Conservation (phyloP, 2,888 invertebrate species). For the Leuctra nigra region DNA sequence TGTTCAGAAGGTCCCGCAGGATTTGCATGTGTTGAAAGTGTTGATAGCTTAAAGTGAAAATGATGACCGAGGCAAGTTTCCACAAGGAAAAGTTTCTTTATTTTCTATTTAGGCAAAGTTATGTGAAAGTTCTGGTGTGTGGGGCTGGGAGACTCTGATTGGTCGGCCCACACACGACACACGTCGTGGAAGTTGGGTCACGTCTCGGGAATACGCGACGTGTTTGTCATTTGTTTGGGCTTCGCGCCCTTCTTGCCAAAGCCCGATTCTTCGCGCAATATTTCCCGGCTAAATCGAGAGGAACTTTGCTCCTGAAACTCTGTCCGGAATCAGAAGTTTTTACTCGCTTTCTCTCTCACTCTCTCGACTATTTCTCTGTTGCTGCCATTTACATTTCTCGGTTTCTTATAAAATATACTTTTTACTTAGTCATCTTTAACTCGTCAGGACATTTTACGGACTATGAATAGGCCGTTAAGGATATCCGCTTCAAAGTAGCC, state of each 20-base stretch:
- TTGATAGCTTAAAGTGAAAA: constrained; percentile 14
- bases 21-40: constrained; percentile 7
- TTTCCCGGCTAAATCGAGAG: constrained; percentile 1
- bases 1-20: not conserved
- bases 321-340: too few species aligned
- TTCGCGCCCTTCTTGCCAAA: not conserved
- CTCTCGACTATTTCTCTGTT: too few species aligned
- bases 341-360: too few species aligned
- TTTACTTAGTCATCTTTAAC: too few species aligned
- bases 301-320: too few species aligned
- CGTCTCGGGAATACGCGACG: constrained; percentile 21
- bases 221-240: constrained; percentile 23
- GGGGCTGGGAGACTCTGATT: not conserved
- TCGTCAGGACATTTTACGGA: too few species aligned
- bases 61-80: constrained; percentile 10
- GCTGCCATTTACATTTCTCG: too few species aligned
- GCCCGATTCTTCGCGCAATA: not conserved
- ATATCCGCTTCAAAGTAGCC: too few species aligned
- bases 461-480: too few species aligned
- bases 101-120: constrained; percentile 17
- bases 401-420: too few species aligned
- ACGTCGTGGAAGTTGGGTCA: constrained; percentile 17
- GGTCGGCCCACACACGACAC: constrained; percentile 13
- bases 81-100: constrained; percentile 4
- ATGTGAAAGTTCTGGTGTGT: constrained; percentile 1